Conservation (phyloP, 2,113 vertebrate genomes). For the Anarhynchus alexandrinus region DNA sequence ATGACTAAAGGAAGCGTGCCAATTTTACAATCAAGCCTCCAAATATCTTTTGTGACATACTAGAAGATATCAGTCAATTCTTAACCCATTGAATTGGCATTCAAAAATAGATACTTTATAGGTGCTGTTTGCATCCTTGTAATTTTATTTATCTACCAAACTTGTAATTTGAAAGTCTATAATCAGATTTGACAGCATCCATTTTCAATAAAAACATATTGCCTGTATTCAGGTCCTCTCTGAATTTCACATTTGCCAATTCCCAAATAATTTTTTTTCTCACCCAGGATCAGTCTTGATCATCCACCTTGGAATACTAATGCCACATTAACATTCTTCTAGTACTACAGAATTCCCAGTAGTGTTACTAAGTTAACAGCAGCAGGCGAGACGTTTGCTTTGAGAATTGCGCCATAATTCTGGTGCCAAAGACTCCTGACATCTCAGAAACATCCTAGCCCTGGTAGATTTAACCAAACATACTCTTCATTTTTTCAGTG, state of each 20-base stretch:
- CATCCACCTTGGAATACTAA: not conserved
- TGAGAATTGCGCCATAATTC: not conserved
- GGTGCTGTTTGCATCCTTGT: not conserved
- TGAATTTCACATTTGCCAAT: not conserved
- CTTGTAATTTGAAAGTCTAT: not conserved
- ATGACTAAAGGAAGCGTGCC: not conserved
- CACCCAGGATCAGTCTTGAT: not conserved
- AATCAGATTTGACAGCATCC: not conserved
- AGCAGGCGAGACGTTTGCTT: not conserved
- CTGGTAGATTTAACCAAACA: not conserved
- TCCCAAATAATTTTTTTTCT: not conserved
- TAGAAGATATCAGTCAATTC: not conserved
- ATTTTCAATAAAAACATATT: not conserved
- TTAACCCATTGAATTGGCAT: not conserved
- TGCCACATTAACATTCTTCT: not conserved
- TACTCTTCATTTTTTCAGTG: not conserved
- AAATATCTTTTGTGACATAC: not conserved
- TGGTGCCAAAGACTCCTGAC: not conserved
- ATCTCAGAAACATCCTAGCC: not conserved
- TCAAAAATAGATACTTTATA: not conserved
- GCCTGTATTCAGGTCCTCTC: not conserved
- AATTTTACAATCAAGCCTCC: not conserved
- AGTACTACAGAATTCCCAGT: not conserved
- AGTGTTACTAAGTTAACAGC: not conserved
- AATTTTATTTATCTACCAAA: not conserved